phyloP scores from a whole-genome alignment of 2,797 vertebrate species.

The Orientallactaga sibirica region DNA sequence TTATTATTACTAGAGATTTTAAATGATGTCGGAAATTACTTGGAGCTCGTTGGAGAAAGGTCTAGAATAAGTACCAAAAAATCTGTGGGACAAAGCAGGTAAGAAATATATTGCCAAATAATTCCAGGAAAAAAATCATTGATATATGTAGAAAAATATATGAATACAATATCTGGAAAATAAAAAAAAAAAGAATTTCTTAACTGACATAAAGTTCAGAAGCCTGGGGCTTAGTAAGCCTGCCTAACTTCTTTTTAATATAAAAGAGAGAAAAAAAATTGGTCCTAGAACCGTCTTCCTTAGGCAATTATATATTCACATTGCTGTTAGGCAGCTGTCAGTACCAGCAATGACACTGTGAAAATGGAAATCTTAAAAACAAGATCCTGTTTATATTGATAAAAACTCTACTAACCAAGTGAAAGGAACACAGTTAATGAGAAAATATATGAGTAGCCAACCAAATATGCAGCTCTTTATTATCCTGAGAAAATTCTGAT shows the following conservation, averaged over 20 bases:
- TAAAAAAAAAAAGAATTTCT: constrained; percentile 80
- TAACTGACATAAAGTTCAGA: constrained; percentile 80
- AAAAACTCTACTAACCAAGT: constrained; percentile 56
- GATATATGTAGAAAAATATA: constrained; percentile 73
- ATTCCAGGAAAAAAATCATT: constrained; percentile 68
- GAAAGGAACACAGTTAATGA: constrained; percentile 67
- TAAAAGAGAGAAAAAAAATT: constrained; percentile 72
- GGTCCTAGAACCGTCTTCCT: constrained; percentile 74
- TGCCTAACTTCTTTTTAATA: constrained; percentile 84
- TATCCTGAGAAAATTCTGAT: constrained; percentile 59
- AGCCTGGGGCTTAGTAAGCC: constrained; percentile 71
- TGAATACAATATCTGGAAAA: constrained; percentile 76
- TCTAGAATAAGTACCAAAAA: constrained; percentile 28
- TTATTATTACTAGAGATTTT: not conserved
- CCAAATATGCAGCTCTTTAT: constrained; percentile 56
- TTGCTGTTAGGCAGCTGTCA: constrained; percentile 77
- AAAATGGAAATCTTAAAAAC: constrained; percentile 77
- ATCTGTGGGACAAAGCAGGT: constrained; percentile 48
- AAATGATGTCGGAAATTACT: not conserved
- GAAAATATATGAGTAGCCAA: constrained; percentile 74
- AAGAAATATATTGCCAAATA: constrained; percentile 66
- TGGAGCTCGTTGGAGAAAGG: constrained; percentile 3
- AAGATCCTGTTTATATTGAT: constrained; percentile 80
- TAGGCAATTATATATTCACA: constrained; percentile 78
- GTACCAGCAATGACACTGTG: constrained; percentile 76